Evolutionary conservation across 2,888 invertebrate genomes (phyloP).

Genomic region (Linyphia triangularis): DNA sequence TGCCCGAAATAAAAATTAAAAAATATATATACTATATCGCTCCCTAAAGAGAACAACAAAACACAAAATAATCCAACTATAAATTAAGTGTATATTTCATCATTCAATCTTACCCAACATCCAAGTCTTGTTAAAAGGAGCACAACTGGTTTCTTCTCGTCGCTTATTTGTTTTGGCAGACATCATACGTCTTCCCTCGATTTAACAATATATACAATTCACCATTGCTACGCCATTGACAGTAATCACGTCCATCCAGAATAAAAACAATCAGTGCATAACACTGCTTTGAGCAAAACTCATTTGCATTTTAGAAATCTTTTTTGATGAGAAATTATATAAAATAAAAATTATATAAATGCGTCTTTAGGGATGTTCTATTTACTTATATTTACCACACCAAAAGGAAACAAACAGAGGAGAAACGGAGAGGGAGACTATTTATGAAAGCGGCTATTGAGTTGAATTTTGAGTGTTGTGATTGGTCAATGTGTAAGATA

Average conservation of each 20-base stretch:
- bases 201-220: slow-evolving; percentile 59
- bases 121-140: slow-evolving; percentile 73
- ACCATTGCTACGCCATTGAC: slow-evolving; percentile 71
- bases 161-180: slow-evolving; percentile 75
- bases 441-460: too few relatives aligned
- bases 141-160: slow-evolving; percentile 73
- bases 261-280: not conserved
- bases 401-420: not conserved
- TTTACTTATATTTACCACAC: not conserved
- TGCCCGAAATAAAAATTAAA: too few relatives aligned
- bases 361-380: not conserved
- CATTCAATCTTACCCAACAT: slow-evolving; percentile 66
- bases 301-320: not conserved
- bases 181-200: slow-evolving; percentile 69
- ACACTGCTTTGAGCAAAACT: not conserved
- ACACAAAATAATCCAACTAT: too few relatives aligned
- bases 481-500: too few relatives aligned
- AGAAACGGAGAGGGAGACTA: not conserved
- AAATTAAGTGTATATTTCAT: too few relatives aligned
- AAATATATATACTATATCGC: too few relatives aligned
- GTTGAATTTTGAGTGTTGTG: too few relatives aligned
- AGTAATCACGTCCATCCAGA: not conserved
- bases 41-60: too few relatives aligned
- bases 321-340: not conserved
- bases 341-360: not conserved